A percentile compares a stretch with the other conserved stretches of the same genome.
phyloP scores from a whole-genome alignment of 1,140 invertebrate species.

The Monochamus saltuarius region DNA sequence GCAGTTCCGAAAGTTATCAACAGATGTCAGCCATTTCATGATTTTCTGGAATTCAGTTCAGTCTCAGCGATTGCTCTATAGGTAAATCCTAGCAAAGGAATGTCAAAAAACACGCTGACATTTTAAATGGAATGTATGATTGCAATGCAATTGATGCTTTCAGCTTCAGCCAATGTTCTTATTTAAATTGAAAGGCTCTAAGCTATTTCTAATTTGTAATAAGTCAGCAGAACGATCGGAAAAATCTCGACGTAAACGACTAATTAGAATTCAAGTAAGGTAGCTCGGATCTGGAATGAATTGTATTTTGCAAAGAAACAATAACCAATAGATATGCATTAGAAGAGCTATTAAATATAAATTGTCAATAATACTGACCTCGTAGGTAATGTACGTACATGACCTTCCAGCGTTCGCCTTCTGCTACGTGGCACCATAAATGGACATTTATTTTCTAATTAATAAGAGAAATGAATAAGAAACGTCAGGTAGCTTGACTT shows the following conservation, averaged over 20 bases:
- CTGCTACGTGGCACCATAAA: neutral
- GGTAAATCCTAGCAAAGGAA: no score
- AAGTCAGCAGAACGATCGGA: neutral
- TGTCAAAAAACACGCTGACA: no score
- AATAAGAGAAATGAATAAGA: constrained; percentile 6
- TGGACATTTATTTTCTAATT: constrained; percentile 6
- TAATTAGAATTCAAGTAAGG: constrained; percentile 4
- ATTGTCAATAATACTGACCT: constrained; percentile 4
- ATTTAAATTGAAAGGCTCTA: no score
- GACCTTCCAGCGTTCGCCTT: neutral
- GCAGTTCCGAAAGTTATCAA: no score
- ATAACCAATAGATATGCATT: constrained; percentile 3
- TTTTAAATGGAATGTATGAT: no score
- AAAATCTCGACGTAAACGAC: neutral
- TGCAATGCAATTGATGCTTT: no score
- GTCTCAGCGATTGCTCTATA: no score
- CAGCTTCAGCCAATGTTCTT: no score
- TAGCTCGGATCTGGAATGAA: neutral
- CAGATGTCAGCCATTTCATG: no score
- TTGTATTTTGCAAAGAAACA: constrained; percentile 3
- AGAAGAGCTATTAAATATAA: constrained; percentile 1
- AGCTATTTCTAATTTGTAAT: neutral
- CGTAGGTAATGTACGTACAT: constrained; percentile 6
- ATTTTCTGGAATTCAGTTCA: no score
- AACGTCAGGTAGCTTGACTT: constrained; percentile 1